Base-by-base conservation (phyloP, 2,797 vertebrate species). In the Cottoperca gobio region DNA sequence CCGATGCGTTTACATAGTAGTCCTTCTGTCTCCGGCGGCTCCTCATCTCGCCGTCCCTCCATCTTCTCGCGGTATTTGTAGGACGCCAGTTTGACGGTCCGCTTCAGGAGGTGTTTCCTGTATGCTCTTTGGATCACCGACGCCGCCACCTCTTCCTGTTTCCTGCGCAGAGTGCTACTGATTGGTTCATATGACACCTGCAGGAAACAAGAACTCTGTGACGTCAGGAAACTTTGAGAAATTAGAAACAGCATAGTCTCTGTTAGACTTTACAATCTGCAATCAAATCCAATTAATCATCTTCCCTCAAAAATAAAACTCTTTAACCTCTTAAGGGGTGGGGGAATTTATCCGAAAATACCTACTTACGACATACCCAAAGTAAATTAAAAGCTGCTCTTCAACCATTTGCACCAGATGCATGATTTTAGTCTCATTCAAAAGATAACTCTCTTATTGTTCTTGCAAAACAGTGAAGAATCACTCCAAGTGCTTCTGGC, bases 141-240 rank as follows among this genome's bases (percentile, higher is more conserved):
- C 0, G 96, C 97, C 0, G 97, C 96, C 11, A 97, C 95, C 42
- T 99, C 97, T 79, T 99, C 97, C 0, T 97, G 97, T 65, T 98
- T 99, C 64, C 96, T 95, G 66, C 94, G 95, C 78, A 99, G 91
- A 7, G 98, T 99, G 84, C 93, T 97, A 85, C 96, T 97, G 90
- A 99, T 97, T 81, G 97, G 97, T 71, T 99, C 97, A 0, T 97
- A 97, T 1, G 96, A 97, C 40, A 85, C 87, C 92, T 92, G 77
- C 0, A 55, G n/a, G 33, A 2, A n/a, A 79, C 12, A 69, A 46
- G 19, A 16, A n/a, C 57, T 16, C 6, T 35, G 37, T 70, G 21
- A 71, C 14, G 28, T 23, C 14, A 52, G 26, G 11, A 5, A 9
- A 52, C 1, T 17, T 23, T 19, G 10, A 24, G 46, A 2, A 21